phyloP scores from a whole-genome alignment of 1,140 invertebrate genomes.

The Dolichoris vasculosae region DNA sequence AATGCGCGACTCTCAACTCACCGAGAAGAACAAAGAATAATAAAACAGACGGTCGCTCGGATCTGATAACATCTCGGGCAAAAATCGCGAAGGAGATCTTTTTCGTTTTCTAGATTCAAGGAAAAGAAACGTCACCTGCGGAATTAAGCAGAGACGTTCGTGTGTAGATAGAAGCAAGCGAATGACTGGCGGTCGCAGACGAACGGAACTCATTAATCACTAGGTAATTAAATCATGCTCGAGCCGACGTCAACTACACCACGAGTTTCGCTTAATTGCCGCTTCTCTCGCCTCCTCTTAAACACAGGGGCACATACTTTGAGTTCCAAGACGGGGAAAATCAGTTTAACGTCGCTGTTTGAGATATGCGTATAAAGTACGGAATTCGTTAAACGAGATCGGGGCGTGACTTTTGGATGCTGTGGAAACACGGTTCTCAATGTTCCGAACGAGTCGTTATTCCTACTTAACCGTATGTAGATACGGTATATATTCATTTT shows the following conservation, averaged over 20 bases:
- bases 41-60: too few relatives aligned
- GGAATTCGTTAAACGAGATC: not conserved
- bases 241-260: slow-evolving; percentile 62
- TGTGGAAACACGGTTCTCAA: too few relatives aligned
- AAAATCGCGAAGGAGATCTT: not conserved
- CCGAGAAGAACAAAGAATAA: too few relatives aligned
- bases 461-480: too few relatives aligned
- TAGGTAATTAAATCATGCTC: slow-evolving; percentile 68
- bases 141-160: not conserved
- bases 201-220: slow-evolving; percentile 66
- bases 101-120: not conserved
- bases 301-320: too few relatives aligned
- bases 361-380: not conserved
- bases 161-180: not conserved
- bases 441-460: too few relatives aligned
- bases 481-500: not conserved
- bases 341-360: not conserved
- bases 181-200: slow-evolving; percentile 2
- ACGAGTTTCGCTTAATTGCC: not conserved
- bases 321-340: not conserved
- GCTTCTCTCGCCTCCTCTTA: not conserved
- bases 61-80: too few relatives aligned
- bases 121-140: not conserved
- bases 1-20: too few relatives aligned
- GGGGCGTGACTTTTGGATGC: too few relatives aligned